Evolutionary conservation across 2,888 invertebrate genomes (phyloP).

Genomic region (Aphodius granarius): DNA sequence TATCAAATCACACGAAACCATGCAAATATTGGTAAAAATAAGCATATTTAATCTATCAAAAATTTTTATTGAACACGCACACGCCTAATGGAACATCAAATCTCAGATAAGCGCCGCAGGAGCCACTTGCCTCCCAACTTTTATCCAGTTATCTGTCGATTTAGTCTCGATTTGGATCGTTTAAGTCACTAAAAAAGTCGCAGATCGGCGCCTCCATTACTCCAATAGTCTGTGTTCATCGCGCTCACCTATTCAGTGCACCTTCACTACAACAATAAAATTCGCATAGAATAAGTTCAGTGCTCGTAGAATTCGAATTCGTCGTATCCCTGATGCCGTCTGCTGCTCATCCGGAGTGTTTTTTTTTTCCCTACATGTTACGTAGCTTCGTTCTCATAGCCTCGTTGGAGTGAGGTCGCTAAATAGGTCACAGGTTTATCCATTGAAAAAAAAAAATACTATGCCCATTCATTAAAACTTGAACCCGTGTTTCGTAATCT

Average conservation of each 20-base stretch:
- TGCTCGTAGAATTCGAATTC: neutral
- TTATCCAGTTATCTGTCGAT: neutral
- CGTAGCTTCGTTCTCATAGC: neutral
- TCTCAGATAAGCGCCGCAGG: neutral
- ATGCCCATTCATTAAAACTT: neutral
- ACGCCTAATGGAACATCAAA: neutral
- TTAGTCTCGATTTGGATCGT: neutral
- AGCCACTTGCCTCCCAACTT: neutral
- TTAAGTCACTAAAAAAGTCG: neutral
- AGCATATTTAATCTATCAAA: neutral
- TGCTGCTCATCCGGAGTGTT: neutral
- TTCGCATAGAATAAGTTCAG: neutral
- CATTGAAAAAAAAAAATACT: neutral
- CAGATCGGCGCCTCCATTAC: neutral
- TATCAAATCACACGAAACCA: neutral
- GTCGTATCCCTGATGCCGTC: neutral
- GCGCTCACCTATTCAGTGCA: too few relatives aligned
- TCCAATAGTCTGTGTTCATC: neutral
- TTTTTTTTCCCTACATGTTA: neutral
- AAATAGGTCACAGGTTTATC: neutral
- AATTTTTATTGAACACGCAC: neutral
- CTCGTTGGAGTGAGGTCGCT: neutral
- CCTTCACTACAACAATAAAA: neutral
- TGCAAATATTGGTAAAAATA: neutral
- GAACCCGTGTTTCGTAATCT: neutral